Evolutionary conservation across 2,113 vertebrate species (phyloP).

Genomic region (Podocnemis expansa): DNA sequence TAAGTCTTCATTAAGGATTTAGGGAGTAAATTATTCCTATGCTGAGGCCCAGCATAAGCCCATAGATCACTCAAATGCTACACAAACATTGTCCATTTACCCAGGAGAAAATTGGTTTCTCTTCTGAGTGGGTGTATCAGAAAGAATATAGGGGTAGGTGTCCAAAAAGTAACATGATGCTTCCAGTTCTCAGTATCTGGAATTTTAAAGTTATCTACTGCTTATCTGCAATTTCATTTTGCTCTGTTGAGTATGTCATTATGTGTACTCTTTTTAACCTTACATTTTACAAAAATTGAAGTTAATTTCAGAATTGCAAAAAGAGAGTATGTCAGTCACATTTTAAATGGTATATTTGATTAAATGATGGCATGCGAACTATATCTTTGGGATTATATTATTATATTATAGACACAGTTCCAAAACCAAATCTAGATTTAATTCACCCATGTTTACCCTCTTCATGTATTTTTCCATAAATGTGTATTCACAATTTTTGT

Average conservation of each 20-base stretch:
- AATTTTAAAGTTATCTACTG: background rate
- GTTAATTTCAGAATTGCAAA: background rate
- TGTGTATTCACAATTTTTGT: background rate
- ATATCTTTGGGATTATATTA: background rate
- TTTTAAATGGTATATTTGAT: background rate
- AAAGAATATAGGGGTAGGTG: background rate
- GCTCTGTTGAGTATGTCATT: background rate
- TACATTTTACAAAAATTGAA: background rate
- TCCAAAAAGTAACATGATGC: background rate
- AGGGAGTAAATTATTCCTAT: background rate
- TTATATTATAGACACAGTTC: too few species aligned
- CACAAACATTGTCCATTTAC: background rate
- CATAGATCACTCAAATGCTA: background rate
- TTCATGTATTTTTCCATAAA: background rate
- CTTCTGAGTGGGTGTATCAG: background rate
- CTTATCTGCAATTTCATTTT: background rate
- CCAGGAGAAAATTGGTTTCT: background rate
- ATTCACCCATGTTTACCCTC: background rate
- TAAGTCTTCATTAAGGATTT: background rate
- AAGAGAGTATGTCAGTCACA: background rate
- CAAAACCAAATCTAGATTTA: background rate
- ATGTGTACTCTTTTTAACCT: background rate
- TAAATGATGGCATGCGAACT: background rate
- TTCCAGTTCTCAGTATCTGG: background rate
- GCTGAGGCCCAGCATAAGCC: background rate